Evolutionary conservation across 2,797 vertebrate genomes (phyloP), one percentile per base, ranked within the genome.

Genomic region (Phoxinus dragarum): DNA sequence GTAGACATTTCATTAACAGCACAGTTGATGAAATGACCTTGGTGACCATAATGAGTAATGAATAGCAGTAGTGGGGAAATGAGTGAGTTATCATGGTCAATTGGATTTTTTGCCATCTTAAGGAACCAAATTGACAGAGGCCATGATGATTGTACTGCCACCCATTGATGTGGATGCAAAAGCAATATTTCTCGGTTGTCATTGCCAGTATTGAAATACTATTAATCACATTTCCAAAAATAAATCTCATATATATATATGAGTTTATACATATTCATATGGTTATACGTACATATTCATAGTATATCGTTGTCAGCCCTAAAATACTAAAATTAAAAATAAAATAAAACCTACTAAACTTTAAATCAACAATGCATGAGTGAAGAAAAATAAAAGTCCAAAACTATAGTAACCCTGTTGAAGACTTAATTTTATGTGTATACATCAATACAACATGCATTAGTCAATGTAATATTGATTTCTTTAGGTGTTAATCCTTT

Each of bases 1-100:
- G 85, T 74, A 88, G 84, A 75, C 31, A 87, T 87, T 91, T 91
- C 56, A 92, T 88, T 90, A 69, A 86, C 80, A 86, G 81, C 64
- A 84, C 87, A 85, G 83, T 87, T 31, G 84, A 44, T 59, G 79
- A 75, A 2, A 42, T 84, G 86, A 84, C 59, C 17, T 14, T 59
- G 38, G 6, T 52, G 19, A 64, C 38, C 42, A 54, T 74, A 74
- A 38, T 42, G n/a, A 59, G 76, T 89, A 85, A 93, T 86, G 66
- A 75, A 88, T 81, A 73, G 72, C 76, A 49, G 74, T 42, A 80
- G 67, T 67, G 64, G 52, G 69, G 79, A 88, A 82, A 81, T 87
- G 19, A 74, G 44, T 73, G 31, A 80, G 85, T 84, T 82, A 85
- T 82, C 84, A 84, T 81, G 59, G 67, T 69, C 74, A 77, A 80